Evolutionary conservation across 2,888 invertebrate species (phyloP).

Genomic region (Lepidonotus clava): DNA sequence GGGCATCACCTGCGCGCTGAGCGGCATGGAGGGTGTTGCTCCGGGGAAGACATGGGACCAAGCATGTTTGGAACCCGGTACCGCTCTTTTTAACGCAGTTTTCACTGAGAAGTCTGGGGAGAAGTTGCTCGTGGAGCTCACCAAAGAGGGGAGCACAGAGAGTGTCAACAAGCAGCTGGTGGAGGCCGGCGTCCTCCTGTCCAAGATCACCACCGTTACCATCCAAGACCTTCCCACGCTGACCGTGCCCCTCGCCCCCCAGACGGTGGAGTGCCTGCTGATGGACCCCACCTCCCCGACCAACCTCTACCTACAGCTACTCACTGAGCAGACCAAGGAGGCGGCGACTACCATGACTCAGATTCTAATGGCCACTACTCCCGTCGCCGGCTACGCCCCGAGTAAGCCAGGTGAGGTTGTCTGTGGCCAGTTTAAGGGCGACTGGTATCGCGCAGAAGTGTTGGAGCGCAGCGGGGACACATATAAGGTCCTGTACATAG

Average conservation of each 20-base stretch:
- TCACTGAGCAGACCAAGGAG: neutral
- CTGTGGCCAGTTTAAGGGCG: neutral
- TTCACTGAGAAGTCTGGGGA: neutral
- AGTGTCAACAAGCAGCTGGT: neutral
- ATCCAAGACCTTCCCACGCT: neutral
- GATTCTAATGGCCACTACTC: neutral
- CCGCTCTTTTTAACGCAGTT: neutral
- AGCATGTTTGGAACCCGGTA: neutral
- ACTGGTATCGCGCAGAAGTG: slow-evolving; percentile 12
- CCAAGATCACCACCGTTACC: too few relatives aligned
- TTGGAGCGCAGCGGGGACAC: neutral
- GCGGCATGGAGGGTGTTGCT: neutral
- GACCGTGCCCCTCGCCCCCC: neutral
- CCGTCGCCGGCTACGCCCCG: neutral
- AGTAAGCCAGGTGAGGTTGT: neutral
- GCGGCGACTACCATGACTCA: neutral
- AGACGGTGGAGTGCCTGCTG: neutral
- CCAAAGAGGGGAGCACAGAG: neutral
- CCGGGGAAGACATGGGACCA: neutral
- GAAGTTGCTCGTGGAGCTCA: neutral
- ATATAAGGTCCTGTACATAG: neutral
- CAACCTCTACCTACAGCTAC: neutral
- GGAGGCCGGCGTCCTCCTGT: neutral
- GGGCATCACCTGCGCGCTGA: neutral
- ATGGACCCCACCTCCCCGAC: neutral